phyloP scores from a whole-genome alignment of 2,888 invertebrate genomes.

The Xestia c-nigrum region DNA sequence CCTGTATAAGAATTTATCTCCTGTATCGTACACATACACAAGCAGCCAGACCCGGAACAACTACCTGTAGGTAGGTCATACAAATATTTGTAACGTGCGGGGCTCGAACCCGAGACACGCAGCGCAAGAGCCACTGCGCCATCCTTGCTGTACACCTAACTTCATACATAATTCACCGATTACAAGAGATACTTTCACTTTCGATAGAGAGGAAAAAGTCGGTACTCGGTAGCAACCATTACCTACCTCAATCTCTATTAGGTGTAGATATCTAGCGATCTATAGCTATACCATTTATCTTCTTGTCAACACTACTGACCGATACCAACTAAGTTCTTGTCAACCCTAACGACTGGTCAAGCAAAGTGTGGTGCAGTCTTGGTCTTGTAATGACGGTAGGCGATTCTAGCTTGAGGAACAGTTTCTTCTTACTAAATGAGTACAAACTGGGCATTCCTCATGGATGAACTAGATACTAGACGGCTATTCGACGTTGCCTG shows the following conservation, averaged over 20 bases:
- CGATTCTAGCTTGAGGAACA: background rate
- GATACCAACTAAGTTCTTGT: background rate
- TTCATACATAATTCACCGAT: conserved; percentile 41
- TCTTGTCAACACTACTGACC: no score
- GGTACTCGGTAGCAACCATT: background rate
- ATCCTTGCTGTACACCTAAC: conserved; percentile 1
- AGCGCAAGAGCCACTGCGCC: no score
- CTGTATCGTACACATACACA: background rate
- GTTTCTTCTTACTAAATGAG: background rate
- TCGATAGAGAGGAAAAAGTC: conserved; percentile 4
- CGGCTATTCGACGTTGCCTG: no score
- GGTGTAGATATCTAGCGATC: background rate
- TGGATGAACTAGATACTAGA: background rate
- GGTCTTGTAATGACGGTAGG: background rate
- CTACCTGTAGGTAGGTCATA: no score
- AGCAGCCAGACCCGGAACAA: no score
- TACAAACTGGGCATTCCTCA: no score
- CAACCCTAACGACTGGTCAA: background rate
- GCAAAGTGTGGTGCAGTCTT: background rate
- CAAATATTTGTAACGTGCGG: no score
- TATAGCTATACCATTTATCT: background rate
- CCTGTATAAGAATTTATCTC: background rate
- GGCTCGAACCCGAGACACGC: no score
- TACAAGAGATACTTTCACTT: conserved; percentile 37
- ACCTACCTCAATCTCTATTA: background rate